Evolutionary conservation across 2,888 invertebrate species (phyloP).

Genomic region (Gryllus longicercus): DNA sequence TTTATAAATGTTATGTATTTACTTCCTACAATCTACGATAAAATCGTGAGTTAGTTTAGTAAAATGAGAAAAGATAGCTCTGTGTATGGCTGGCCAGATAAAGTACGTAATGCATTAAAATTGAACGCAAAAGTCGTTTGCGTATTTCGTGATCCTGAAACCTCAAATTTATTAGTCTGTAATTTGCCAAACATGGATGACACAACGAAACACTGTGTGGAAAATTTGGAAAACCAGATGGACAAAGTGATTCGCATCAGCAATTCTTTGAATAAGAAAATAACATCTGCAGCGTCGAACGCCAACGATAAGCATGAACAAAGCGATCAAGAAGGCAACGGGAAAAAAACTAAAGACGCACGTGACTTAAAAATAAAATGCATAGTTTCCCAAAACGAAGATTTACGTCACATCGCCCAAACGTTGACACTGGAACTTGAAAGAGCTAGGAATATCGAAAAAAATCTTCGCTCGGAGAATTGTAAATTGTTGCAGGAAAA

Average conservation of each 20-base stretch:
- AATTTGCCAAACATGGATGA: neutral
- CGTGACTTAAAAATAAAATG: neutral
- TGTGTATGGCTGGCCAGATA: too few species aligned
- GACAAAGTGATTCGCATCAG: neutral
- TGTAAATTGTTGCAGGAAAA: neutral
- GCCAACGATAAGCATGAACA: neutral
- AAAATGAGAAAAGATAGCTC: too few species aligned
- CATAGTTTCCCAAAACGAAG: neutral
- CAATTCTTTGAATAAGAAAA: neutral
- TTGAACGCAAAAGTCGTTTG: too few species aligned
- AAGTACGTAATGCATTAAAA: too few species aligned
- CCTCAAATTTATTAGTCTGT: too few species aligned
- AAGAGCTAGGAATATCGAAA: neutral
- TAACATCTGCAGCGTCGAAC: neutral
- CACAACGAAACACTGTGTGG: neutral
- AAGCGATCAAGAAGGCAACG: too few species aligned
- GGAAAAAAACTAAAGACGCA: neutral
- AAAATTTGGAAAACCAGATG: neutral
- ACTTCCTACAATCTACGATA: too few species aligned
- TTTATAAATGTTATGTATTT: too few species aligned
- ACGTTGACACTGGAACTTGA: neutral
- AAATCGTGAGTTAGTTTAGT: too few species aligned
- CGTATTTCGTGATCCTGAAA: too few species aligned
- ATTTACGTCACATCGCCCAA: neutral
- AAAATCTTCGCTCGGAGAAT: neutral